Evolutionary conservation across 1,140 invertebrate genomes (phyloP).

Genomic region (Oscheius sp.): DNA sequence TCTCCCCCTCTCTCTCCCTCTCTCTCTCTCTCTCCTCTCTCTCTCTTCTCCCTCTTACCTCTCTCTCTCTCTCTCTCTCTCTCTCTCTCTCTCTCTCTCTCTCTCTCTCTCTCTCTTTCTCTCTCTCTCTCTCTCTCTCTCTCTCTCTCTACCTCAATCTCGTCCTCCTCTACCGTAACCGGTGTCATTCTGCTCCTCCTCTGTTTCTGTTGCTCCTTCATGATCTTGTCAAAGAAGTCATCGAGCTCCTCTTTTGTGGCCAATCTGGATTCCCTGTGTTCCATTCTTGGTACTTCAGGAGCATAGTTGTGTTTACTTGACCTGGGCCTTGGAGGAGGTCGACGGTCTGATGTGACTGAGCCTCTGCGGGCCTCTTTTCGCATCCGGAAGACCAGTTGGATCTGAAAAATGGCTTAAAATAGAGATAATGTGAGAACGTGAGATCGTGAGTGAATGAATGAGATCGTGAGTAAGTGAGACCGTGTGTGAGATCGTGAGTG

Average conservation of each 20-base stretch:
- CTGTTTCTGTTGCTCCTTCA: conserved; percentile 9
- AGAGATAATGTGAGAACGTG: neutral
- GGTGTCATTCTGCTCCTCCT: neutral
- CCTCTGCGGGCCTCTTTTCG: neutral
- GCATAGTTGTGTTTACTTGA: neutral
- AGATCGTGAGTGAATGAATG: too few species aligned
- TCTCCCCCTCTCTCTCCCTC: too few species aligned
- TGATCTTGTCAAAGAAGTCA: conserved; percentile 1
- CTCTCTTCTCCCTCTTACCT: too few species aligned
- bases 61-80: too few species aligned
- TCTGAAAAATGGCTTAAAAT: neutral
- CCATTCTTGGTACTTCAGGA: neutral
- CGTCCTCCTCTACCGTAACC: neutral
- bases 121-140: too few species aligned
- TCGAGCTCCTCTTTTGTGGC: neutral
- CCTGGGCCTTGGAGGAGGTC: neutral
- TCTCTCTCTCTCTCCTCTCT: too few species aligned
- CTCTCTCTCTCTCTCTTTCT: too few species aligned
- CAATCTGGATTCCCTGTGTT: neutral
- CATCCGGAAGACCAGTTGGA: neutral
- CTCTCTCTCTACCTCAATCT: too few species aligned
- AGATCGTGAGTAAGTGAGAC: too few species aligned
- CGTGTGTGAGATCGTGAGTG: too few species aligned
- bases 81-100: too few species aligned
- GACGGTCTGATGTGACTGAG: neutral